Conservation (phyloP, 2,888 invertebrate species). For the Drosophila anceps region DNA sequence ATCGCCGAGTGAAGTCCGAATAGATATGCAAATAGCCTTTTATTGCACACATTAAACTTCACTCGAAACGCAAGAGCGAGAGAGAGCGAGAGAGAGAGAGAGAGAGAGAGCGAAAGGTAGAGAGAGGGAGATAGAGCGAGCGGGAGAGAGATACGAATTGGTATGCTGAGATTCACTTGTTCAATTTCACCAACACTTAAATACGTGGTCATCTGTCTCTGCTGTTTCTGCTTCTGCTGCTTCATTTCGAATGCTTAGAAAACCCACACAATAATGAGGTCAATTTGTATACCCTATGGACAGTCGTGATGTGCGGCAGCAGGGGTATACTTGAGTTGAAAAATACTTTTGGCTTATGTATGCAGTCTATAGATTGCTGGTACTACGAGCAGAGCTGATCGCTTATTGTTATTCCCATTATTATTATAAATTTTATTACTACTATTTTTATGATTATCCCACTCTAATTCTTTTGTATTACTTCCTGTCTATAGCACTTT, state of each 20-base stretch:
- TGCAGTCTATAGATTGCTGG: too few relatives aligned
- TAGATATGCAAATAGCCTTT: constrained; percentile 28
- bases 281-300: constrained; percentile 60
- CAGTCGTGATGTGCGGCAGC: constrained; percentile 18
- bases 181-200: constrained; percentile 36
- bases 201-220: constrained; percentile 49
- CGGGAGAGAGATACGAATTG: constrained; percentile 17
- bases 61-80: neutral
- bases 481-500: neutral
- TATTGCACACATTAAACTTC: constrained; percentile 14
- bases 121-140: neutral
- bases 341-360: neutral
- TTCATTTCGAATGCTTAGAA: constrained; percentile 57
- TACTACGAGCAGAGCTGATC: neutral
- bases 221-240: neutral
- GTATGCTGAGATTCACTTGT: constrained; percentile 44
- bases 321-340: constrained; percentile 4
- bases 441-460: neutral
- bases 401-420: too few relatives aligned
- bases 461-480: neutral
- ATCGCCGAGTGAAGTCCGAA: neutral
- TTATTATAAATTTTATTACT: neutral
- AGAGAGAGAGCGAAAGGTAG: neutral
- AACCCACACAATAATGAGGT: constrained; percentile 66
- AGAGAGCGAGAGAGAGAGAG: neutral